Percentiles rank a stretch among this genome's conserved stretches.
phyloP scores from a whole-genome alignment of 2,888 invertebrate species.

The Prionchulus punctatus region DNA sequence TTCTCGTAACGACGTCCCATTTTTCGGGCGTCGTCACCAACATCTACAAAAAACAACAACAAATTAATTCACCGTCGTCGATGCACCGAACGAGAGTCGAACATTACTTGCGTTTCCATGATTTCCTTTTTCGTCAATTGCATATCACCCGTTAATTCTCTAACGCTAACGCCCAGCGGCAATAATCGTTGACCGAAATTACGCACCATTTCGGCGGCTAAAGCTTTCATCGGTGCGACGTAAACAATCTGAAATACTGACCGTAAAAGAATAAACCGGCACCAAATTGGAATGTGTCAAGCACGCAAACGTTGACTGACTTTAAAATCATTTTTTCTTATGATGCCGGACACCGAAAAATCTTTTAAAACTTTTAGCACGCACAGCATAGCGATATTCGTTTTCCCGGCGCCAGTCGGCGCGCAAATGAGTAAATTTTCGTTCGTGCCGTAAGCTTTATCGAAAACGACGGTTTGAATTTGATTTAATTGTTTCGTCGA shows the following conservation, averaged over 20 bases:
- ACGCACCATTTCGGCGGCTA: slow-evolving; percentile 93
- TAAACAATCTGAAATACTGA: slow-evolving; percentile 62
- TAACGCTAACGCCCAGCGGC: slow-evolving; percentile 61
- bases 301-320: no score
- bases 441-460: slow-evolving; percentile 83
- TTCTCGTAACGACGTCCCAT: slow-evolving; percentile 97
- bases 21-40: slow-evolving; percentile 97
- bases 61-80: background rate
- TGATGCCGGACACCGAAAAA: slow-evolving; percentile 58
- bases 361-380: slow-evolving; percentile 76
- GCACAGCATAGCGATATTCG: slow-evolving; percentile 85
- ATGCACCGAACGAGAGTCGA: background rate
- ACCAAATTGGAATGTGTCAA: background rate
- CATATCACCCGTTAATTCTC: slow-evolving; percentile 95
- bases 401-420: slow-evolving; percentile 97
- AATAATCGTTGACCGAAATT: slow-evolving; percentile 70
- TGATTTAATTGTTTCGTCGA: slow-evolving; percentile 70
- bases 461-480: slow-evolving; percentile 87
- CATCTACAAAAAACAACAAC: slow-evolving; percentile 43
- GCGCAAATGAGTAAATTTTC: slow-evolving; percentile 95
- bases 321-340: slow-evolving; percentile 81
- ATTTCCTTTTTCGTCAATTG: slow-evolving; percentile 85
- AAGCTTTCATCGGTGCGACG: slow-evolving; percentile 97
- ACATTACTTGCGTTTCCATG: slow-evolving; percentile 67
- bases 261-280: no score